Conservation (phyloP, 2,113 vertebrate genomes). For the Lasiurus cinereus region DNA sequence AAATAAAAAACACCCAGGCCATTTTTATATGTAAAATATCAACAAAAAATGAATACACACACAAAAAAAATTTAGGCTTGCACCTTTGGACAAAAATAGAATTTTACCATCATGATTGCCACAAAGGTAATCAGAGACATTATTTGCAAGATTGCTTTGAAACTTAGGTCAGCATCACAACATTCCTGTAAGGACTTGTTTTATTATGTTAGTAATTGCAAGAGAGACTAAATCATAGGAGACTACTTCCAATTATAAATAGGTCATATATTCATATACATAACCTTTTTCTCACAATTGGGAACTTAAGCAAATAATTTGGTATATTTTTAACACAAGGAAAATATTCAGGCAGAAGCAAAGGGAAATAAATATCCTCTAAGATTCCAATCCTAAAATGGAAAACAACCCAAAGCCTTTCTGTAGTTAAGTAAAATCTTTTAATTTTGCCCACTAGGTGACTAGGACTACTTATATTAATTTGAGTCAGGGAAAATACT, state of each 20-base stretch:
- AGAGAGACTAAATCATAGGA: not conserved
- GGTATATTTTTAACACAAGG: slow-evolving; percentile 14
- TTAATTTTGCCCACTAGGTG: not conserved
- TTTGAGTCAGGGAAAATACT: not conserved
- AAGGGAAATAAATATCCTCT: not conserved
- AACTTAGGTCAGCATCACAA: not conserved
- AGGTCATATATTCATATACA: not conserved
- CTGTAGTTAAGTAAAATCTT: slow-evolving; percentile 4
- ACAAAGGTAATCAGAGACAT: not conserved
- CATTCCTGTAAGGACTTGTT: not conserved
- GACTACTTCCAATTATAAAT: slow-evolving; percentile 25
- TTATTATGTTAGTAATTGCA: not conserved
- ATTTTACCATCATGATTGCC: not conserved
- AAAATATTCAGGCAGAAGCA: slow-evolving; percentile 26
- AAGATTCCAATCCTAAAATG: slow-evolving; percentile 6
- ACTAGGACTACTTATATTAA: not conserved
- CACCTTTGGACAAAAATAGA: slow-evolving; percentile 30
- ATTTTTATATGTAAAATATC: slow-evolving; percentile 22
- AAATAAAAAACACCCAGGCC: not conserved
- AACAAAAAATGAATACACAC: not conserved
- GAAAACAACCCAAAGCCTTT: not conserved
- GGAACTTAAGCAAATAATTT: slow-evolving; percentile 55
- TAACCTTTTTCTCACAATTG: slow-evolving; percentile 14
- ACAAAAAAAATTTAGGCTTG: not conserved
- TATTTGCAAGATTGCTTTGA: slow-evolving; percentile 40